Evolutionary conservation across 1,140 invertebrate species (phyloP).

Genomic region (Cydia pomonella): DNA sequence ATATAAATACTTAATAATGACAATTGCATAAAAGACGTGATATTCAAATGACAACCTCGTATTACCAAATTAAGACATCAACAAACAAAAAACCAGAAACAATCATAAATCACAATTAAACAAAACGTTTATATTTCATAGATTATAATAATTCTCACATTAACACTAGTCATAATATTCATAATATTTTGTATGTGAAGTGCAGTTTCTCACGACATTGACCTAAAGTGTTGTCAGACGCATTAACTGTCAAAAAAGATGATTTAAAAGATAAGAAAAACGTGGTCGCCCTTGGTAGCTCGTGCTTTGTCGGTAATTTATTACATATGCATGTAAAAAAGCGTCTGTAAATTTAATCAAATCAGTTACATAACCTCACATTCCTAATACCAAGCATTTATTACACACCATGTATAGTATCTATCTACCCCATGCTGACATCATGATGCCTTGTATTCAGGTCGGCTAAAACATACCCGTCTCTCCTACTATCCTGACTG

Average conservation of each 20-base stretch:
- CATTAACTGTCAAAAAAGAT: conserved; percentile 5
- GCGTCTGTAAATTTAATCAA: no score
- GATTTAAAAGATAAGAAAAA: conserved; percentile 4
- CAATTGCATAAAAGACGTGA: not conserved
- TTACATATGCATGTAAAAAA: not conserved
- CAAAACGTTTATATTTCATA: not conserved
- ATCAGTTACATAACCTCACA: no score
- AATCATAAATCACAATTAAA: conserved; percentile 2
- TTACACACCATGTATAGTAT: no score
- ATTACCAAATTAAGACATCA: not conserved
- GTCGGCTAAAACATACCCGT: no score
- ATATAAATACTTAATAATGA: not conserved
- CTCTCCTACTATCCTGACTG: no score
- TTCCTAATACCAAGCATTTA: no score
- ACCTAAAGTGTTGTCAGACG: not conserved
- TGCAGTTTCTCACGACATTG: conserved; percentile 15
- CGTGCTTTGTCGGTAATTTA: not conserved
- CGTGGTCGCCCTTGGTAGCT: not conserved
- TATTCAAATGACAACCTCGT: not conserved
- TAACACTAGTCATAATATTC: not conserved
- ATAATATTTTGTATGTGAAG: not conserved
- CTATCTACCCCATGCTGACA: no score
- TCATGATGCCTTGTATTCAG: no score
- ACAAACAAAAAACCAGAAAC: not conserved
- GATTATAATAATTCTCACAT: not conserved